phyloP scores from a whole-genome alignment of 2,113 vertebrate species.

The Seriola rivoliana region DNA sequence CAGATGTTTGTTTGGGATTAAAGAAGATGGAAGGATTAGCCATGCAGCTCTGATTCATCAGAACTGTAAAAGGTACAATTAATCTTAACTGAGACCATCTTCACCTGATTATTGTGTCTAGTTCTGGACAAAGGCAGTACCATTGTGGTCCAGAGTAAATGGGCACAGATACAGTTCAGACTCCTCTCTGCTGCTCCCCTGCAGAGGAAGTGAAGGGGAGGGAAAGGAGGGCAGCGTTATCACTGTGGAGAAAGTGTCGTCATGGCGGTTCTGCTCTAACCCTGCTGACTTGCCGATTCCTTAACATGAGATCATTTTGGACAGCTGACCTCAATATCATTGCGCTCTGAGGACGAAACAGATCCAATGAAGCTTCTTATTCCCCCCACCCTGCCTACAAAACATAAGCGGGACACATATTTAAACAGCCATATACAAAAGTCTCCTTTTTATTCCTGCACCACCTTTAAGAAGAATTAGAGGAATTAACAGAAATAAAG shows the following conservation, averaged over 20 bases:
- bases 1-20: conserved; percentile 77
- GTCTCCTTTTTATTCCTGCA: conserved; percentile 22
- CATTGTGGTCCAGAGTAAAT: conserved; percentile 38
- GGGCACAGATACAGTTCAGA: conserved; percentile 53
- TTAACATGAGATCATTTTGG: conserved; percentile 87
- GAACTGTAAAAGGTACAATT: conserved; percentile 52
- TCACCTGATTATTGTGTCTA: conserved; percentile 38
- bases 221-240: conserved; percentile 78
- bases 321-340: conserved; percentile 88
- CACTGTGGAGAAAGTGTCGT: conserved; percentile 83
- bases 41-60: conserved; percentile 31
- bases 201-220: conserved; percentile 65
- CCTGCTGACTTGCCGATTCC: conserved; percentile 86
- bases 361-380: conserved; percentile 69
- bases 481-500: conserved; percentile 66
- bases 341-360: conserved; percentile 69
- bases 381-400: conserved; percentile 40
- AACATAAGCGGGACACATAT: conserved; percentile 51
- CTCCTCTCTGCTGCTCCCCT: conserved; percentile 64
- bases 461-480: conserved; percentile 58
- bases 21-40: conserved; percentile 41
- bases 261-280: conserved; percentile 82
- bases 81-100: conserved; percentile 31
- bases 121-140: conserved; percentile 37
- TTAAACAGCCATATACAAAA: conserved; percentile 23